These are phyloP conservation scores for Eupithecia dodoneata DNA, from an alignment of 2,888 invertebrate species.

Conservation along the genomic window DNA sequence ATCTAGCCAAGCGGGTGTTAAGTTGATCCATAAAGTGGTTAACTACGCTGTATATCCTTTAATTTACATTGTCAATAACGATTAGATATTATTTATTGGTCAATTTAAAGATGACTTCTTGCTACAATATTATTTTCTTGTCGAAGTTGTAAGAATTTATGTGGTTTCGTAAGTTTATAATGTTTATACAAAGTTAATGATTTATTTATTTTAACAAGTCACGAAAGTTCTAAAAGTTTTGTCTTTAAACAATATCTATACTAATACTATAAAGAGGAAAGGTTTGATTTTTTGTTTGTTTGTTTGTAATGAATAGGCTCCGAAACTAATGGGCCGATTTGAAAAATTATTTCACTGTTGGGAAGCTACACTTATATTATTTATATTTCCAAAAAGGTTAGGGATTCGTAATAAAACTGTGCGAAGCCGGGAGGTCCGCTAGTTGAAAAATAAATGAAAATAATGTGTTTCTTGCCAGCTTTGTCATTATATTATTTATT, in stretches of 20 bases:
- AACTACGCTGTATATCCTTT: constrained; percentile 30
- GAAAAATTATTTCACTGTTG: too few relatives aligned
- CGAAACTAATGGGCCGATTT: too few relatives aligned
- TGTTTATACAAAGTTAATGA: background rate
- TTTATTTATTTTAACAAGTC: too few relatives aligned
- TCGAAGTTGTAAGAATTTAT: background rate
- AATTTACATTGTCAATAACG: constrained; percentile 39
- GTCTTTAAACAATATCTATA: too few relatives aligned
- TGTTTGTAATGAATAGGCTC: too few relatives aligned
- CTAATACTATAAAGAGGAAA: too few relatives aligned
- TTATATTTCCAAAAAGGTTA: too few relatives aligned
- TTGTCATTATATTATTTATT: background rate
- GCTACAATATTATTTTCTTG: constrained; percentile 8
- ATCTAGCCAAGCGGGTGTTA: constrained; percentile 22
- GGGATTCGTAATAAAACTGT: too few relatives aligned
- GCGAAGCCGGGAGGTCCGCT: too few relatives aligned
- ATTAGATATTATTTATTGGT: constrained; percentile 48
- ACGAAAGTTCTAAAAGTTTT: too few relatives aligned
- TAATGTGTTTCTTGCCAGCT: background rate
- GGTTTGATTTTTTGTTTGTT: too few relatives aligned
- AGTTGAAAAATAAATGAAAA: background rate
- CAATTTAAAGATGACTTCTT: constrained; percentile 38
- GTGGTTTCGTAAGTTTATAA: background rate
- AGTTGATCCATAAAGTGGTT: constrained; percentile 18
- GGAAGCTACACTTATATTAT: too few relatives aligned